Percentiles rank a stretch among this genome's conserved stretches.
Evolutionary conservation across 2,113 vertebrate genomes (phyloP).

Genomic region (Polyodon spathula): DNA sequence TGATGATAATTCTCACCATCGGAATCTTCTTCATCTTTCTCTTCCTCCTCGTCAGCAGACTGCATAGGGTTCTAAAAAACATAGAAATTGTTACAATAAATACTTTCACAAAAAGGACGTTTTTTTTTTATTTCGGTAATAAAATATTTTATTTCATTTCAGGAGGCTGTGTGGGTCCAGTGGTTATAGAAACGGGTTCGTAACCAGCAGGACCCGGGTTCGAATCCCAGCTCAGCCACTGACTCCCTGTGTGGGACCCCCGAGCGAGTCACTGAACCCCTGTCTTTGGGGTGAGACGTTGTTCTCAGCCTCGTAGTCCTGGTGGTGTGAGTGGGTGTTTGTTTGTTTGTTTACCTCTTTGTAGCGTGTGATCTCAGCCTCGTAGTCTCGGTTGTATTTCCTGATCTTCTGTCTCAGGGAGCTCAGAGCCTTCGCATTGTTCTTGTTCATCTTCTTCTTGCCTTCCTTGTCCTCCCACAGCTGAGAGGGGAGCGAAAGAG

Average conservation of each 20-base stretch:
- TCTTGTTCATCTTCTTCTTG: conserved; percentile 92
- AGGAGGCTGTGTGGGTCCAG: too few relatives aligned
- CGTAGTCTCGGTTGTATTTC: conserved; percentile 84
- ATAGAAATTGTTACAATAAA: neutral
- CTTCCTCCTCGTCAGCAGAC: conserved; percentile 80
- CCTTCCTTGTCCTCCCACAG: conserved; percentile 87
- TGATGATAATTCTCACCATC: conserved; percentile 48
- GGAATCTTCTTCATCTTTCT: conserved; percentile 69
- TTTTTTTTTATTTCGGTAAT: too few relatives aligned
- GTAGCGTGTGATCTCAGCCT: conserved; percentile 65
- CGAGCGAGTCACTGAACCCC: too few relatives aligned
- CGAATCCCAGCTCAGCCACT: too few relatives aligned
- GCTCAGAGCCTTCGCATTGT: conserved; percentile 81
- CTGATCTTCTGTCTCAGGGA: conserved; percentile 82
- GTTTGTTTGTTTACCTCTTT: conserved; percentile 72
- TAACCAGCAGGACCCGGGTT: too few relatives aligned
- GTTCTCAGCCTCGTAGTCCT: too few relatives aligned
- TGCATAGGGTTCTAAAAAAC: conserved; percentile 71
- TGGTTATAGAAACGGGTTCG: too few relatives aligned
- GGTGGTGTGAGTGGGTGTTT: too few relatives aligned
- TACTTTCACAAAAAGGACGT: neutral
- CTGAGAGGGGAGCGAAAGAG: conserved; percentile 32
- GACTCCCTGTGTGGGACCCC: too few relatives aligned
- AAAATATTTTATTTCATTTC: too few relatives aligned
- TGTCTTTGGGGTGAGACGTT: too few relatives aligned